Conservation (phyloP, 2,888 invertebrate species). For the Drosophila nr. perissopoda region DNA sequence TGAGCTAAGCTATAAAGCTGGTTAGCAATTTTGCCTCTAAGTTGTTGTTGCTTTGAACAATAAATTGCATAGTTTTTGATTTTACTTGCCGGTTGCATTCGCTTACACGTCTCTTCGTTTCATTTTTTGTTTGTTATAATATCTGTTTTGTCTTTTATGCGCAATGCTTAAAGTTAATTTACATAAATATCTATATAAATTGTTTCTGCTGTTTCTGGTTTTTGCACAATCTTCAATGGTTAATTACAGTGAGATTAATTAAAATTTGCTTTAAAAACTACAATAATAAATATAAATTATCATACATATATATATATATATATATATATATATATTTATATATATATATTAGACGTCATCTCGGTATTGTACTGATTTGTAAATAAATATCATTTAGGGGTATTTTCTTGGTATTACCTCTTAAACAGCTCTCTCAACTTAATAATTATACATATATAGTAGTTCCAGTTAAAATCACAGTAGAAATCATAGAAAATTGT, state of each 20-base stretch:
- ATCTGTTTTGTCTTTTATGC: conserved; percentile 61
- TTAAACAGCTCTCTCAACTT: conserved; percentile 63
- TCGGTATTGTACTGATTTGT: conserved; percentile 68
- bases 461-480: conserved; percentile 73
- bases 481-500: conserved; percentile 67
- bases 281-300: conserved; percentile 69
- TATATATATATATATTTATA: no score
- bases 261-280: conserved; percentile 71
- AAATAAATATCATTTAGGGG: conserved; percentile 71
- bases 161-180: conserved; percentile 38
- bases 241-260: conserved; percentile 78
- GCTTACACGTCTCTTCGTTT: conserved; percentile 7
- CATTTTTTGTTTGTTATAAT: not conserved
- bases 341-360: conserved; percentile 61
- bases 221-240: conserved; percentile 53
- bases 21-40: conserved; percentile 64
- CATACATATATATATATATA: conserved; percentile 39
- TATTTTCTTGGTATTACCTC: conserved; percentile 51
- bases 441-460: conserved; percentile 52
- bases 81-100: conserved; percentile 46
- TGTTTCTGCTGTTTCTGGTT: conserved; percentile 17
- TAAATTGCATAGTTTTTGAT: conserved; percentile 75
- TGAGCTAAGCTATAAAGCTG: conserved; percentile 68
- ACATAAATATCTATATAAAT: conserved; percentile 52
- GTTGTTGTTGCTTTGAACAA: conserved; percentile 67